phyloP scores from a whole-genome alignment of 2,113 vertebrate genomes.

The Equus przewalskii region DNA sequence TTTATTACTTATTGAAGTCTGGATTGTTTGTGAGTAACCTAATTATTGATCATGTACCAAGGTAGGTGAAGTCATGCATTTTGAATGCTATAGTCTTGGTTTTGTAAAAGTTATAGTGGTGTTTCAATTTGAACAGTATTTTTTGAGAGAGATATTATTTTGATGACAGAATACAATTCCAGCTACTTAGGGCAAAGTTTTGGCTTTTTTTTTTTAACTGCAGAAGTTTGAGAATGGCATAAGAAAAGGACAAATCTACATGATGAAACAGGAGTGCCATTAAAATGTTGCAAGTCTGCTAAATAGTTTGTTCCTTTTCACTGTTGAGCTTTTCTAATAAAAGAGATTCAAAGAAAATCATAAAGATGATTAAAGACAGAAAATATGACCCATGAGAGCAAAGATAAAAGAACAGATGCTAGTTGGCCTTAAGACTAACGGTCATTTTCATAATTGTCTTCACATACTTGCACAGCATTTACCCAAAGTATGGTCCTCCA shows the following conservation, averaged over 20 bases:
- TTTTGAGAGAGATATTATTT: constrained; percentile 25
- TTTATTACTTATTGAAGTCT: constrained; percentile 9
- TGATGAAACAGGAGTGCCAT: constrained; percentile 43
- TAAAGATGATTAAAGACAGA: constrained; percentile 46
- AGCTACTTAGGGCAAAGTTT: background rate
- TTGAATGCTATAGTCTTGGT: background rate
- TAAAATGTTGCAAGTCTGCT: constrained; percentile 31
- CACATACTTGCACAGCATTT: constrained; percentile 37
- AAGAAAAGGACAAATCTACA: constrained; percentile 60
- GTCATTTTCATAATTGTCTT: constrained; percentile 53
- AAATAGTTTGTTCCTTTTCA: constrained; percentile 43
- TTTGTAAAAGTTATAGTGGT: constrained; percentile 33
- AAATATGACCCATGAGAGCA: background rate
- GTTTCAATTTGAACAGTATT: background rate
- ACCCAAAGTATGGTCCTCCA: background rate
- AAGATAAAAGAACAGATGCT: constrained; percentile 2
- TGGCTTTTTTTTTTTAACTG: constrained; percentile 52
- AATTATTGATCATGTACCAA: background rate
- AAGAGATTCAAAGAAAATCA: constrained; percentile 14
- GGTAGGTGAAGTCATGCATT: background rate
- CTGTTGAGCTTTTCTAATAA: constrained; percentile 22
- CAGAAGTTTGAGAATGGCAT: background rate
- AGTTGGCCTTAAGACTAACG: constrained; percentile 1
- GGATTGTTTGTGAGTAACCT: background rate
- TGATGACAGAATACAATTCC: constrained; percentile 27